Conservation (phyloP, 2,888 invertebrate genomes). For the Andrena trimmerana region DNA sequence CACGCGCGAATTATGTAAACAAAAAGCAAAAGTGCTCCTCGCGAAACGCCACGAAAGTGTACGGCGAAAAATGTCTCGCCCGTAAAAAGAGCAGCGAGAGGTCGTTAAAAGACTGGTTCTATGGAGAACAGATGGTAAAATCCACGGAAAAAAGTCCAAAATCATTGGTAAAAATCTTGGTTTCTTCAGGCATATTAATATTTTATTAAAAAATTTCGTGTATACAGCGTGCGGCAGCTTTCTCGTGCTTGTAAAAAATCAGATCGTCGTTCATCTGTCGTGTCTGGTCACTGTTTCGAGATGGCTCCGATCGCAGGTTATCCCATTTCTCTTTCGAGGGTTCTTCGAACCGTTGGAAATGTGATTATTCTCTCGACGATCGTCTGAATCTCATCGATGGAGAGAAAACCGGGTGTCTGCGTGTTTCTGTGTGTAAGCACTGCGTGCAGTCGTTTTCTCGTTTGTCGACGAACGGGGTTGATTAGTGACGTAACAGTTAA, state of each 20-base stretch:
- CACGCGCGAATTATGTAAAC: conserved; percentile 9
- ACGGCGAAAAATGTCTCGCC: conserved; percentile 7
- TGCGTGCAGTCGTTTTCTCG: conserved; percentile 20
- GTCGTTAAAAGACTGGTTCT: background rate
- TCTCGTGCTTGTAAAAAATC: conserved; percentile 32
- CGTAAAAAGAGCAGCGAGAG: background rate
- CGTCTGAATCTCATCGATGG: conserved; percentile 34
- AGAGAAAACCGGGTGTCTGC: conserved; percentile 13
- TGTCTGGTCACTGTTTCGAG: conserved; percentile 37
- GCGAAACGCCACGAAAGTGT: conserved; percentile 47
- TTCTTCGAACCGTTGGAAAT: conserved; percentile 28
- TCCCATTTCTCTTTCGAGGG: conserved; percentile 14
- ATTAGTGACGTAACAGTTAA: conserved; percentile 4
- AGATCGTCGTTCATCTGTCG: conserved; percentile 4
- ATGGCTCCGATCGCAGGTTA: conserved; percentile 31
- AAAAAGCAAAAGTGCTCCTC: background rate
- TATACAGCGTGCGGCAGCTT: conserved; percentile 44
- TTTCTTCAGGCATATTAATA: conserved; percentile 29
- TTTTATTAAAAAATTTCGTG: conserved; percentile 45
- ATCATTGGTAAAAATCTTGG: conserved; percentile 24
- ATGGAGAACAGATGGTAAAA: conserved; percentile 1
- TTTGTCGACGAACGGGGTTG: conserved; percentile 11
- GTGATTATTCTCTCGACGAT: conserved; percentile 52
- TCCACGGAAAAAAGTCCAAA: conserved; percentile 9
- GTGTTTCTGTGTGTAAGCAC: background rate